Conservation (phyloP, 1,140 invertebrate genomes). For the Eupristina koningsbergeri region DNA sequence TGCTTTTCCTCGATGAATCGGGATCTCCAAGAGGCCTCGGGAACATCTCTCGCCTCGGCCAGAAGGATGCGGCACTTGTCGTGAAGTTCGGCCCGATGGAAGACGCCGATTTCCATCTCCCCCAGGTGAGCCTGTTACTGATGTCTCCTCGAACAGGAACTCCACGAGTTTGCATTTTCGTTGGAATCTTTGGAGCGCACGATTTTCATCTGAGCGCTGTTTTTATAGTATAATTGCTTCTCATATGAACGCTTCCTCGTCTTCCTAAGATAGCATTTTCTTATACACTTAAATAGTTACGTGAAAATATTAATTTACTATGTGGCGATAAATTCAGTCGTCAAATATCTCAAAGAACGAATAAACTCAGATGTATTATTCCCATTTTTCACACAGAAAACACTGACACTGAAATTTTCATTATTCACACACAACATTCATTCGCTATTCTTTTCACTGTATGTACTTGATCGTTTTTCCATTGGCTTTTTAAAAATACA, state of each 20-base stretch:
- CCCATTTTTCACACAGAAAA: too few species aligned
- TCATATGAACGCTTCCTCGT: neutral
- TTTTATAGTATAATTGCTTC: neutral
- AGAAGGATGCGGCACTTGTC: slow-evolving; percentile 19
- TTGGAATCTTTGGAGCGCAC: neutral
- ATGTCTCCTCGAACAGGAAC: neutral
- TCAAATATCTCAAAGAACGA: too few species aligned
- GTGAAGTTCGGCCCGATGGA: neutral
- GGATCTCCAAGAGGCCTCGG: slow-evolving; percentile 23
- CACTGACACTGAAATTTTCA: too few species aligned
- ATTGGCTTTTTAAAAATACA: too few species aligned
- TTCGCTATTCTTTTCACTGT: too few species aligned
- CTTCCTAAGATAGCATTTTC: neutral
- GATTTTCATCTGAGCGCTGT: neutral
- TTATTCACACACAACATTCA: too few species aligned
- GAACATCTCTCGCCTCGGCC: neutral
- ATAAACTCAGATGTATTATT: too few species aligned
- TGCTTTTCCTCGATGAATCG: neutral
- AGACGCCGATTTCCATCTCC: too few species aligned
- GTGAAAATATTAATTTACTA: too few species aligned
- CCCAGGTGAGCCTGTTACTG: neutral
- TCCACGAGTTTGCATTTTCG: neutral
- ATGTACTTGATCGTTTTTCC: too few species aligned
- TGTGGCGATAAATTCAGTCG: too few species aligned
- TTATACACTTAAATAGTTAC: too few species aligned